These are phyloP conservation scores for Cryptotis parvus DNA, from an alignment of 2,113 vertebrate species.

Conservation along the genomic window DNA sequence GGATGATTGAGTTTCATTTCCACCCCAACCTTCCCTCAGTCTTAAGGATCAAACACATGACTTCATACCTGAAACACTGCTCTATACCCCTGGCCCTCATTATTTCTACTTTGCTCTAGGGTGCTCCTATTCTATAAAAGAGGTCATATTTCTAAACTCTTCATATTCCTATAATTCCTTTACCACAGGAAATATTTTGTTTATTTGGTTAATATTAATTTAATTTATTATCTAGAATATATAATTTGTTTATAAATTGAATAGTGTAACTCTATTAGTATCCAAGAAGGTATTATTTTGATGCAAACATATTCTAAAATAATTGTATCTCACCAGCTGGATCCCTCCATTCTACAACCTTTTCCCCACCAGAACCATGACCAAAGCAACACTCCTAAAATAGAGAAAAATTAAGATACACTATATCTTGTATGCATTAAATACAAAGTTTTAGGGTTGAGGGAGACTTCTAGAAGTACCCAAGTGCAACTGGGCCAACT, in stretches of 20 bases:
- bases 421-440: not conserved
- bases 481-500: no score
- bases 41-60: no score
- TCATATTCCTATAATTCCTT: slow-evolving; percentile 14
- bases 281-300: not conserved
- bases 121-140: not conserved
- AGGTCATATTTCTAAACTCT: not conserved
- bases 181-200: not conserved
- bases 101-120: not conserved
- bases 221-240: not conserved
- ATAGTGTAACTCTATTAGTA: not conserved
- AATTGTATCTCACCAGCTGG: not conserved
- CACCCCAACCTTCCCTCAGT: no score
- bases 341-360: not conserved
- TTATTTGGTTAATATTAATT: slow-evolving; percentile 3
- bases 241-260: not conserved
- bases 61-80: no score
- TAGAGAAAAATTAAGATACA: not conserved
- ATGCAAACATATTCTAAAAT: slow-evolving; percentile 14
- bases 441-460: not conserved
- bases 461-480: no score
- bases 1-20: not conserved
- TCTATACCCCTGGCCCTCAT: no score
- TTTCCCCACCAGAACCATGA: not conserved
- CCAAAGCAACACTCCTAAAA: not conserved